Conservation (phyloP, 2,113 vertebrate species). For the Jaculus jaculus region DNA sequence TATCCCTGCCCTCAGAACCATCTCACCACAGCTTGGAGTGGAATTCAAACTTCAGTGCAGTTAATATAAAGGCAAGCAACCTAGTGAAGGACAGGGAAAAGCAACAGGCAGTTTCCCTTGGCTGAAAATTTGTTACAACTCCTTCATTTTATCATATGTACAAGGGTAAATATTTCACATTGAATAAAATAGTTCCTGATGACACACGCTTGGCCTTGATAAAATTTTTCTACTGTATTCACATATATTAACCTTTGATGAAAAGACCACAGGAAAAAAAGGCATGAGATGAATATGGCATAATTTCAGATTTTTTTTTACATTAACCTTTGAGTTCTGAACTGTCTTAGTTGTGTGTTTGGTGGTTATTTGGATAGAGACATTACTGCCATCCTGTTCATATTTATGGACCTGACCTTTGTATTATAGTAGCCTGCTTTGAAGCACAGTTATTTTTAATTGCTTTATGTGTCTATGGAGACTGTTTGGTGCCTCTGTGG, state of each 20-base stretch:
- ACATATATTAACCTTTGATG: slow-evolving; percentile 76
- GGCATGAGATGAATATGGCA: neutral
- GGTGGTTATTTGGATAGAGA: slow-evolving; percentile 68
- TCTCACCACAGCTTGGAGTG: slow-evolving; percentile 68
- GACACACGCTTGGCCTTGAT: slow-evolving; percentile 67
- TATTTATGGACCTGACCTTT: slow-evolving; percentile 84
- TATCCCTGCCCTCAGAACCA: slow-evolving; percentile 79
- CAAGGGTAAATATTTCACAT: slow-evolving; percentile 75
- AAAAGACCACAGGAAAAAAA: slow-evolving; percentile 62
- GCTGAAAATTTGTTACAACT: slow-evolving; percentile 62
- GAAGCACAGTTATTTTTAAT: slow-evolving; percentile 85
- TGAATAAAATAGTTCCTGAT: slow-evolving; percentile 70
- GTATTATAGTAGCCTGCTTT: slow-evolving; percentile 75
- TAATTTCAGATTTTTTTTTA: slow-evolving; percentile 68
- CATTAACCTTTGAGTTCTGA: slow-evolving; percentile 73
- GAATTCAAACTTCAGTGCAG: slow-evolving; percentile 64
- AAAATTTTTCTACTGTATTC: slow-evolving; percentile 62
- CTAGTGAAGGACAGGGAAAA: neutral
- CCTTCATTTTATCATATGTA: slow-evolving; percentile 40
- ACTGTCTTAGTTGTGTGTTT: slow-evolving; percentile 60
- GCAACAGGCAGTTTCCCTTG: slow-evolving; percentile 55
- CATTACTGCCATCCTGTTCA: slow-evolving; percentile 72
- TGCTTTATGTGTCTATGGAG: slow-evolving; percentile 83
- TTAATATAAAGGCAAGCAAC: slow-evolving; percentile 77
- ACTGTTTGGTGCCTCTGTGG: slow-evolving; percentile 71